A percentile compares a stretch with the other conserved stretches of the same genome.
phyloP scores from a whole-genome alignment of 2,888 invertebrate genomes.

The Aplocera efformata region DNA sequence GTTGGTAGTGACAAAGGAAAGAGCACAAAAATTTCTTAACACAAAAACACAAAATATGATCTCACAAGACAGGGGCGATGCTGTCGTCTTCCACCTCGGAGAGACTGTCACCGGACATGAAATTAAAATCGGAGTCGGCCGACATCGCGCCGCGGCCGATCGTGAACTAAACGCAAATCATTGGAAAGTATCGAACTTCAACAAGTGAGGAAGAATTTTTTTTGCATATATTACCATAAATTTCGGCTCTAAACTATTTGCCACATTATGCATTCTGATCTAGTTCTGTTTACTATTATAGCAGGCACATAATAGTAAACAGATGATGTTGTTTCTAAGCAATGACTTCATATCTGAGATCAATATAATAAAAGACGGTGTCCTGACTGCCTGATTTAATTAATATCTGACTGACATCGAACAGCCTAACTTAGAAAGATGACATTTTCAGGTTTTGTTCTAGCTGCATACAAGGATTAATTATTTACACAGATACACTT shows the following conservation, averaged over 20 bases:
- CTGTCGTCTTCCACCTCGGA: slow-evolving; percentile 43
- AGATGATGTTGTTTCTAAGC: no score
- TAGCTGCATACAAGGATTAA: no score
- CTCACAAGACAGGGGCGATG: slow-evolving; percentile 47
- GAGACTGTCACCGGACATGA: slow-evolving; percentile 65
- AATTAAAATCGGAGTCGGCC: slow-evolving; percentile 37
- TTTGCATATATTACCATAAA: slow-evolving; percentile 43
- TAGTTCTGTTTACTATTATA: no score
- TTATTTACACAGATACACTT: no score
- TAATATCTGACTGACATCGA: no score
- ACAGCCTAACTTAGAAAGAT: no score
- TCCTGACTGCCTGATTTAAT: no score
- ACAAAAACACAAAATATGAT: slow-evolving; percentile 15
- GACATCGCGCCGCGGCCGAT: slow-evolving; percentile 47
- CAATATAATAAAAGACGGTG: no score
- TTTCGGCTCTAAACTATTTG: slow-evolving; percentile 39
- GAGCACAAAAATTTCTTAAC: not conserved
- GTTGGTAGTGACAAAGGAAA: no score
- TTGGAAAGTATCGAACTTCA: slow-evolving; percentile 35
- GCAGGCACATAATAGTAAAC: no score
- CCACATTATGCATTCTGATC: slow-evolving; percentile 30
- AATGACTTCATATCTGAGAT: no score
- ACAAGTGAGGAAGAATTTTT: slow-evolving; percentile 38
- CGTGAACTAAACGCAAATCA: slow-evolving; percentile 44
- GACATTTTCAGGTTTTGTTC: no score